Percentiles rank a stretch among this genome's conserved stretches.
Evolutionary conservation across 2,113 vertebrate species (phyloP).

Genomic region (Bambusicola thoracicus): DNA sequence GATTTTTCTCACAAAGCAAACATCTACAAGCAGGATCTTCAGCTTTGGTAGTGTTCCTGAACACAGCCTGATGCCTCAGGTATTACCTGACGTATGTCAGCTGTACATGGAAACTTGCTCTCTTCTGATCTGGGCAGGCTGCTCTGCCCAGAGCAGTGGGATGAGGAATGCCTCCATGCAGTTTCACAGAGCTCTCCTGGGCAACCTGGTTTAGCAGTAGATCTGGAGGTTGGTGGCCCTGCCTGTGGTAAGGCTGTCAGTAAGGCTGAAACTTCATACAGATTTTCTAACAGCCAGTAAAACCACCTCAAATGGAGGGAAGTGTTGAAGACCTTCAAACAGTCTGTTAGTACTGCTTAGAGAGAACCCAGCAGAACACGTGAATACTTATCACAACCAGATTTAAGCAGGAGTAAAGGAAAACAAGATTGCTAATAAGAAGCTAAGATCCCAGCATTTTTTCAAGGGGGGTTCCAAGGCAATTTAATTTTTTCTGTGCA

Average conservation of each 20-base stretch:
- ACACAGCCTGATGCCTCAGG: rapidly evolving
- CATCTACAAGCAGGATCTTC: neutral
- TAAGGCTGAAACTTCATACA: neutral
- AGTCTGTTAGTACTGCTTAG: neutral
- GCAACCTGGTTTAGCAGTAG: no score
- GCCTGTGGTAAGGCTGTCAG: neutral
- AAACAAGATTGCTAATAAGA: neutral
- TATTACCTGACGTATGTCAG: neutral
- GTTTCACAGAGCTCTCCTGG: neutral
- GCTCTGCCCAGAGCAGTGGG: rapidly evolving
- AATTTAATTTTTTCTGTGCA: neutral
- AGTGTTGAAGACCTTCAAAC: neutral
- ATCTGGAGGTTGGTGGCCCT: no score
- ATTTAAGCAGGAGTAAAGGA: neutral
- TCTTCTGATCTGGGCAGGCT: neutral
- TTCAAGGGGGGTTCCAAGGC: neutral
- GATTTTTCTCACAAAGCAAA: neutral
- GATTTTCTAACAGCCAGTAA: neutral
- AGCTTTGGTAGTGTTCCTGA: neutral
- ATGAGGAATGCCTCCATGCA: neutral
- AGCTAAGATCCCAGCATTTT: neutral
- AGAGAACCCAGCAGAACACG: neutral
- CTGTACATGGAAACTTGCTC: rapidly evolving
- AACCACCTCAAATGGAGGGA: neutral
- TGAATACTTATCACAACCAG: neutral